phyloP scores from a whole-genome alignment of 1,140 invertebrate genomes.

The Sinonovacula constricta region DNA sequence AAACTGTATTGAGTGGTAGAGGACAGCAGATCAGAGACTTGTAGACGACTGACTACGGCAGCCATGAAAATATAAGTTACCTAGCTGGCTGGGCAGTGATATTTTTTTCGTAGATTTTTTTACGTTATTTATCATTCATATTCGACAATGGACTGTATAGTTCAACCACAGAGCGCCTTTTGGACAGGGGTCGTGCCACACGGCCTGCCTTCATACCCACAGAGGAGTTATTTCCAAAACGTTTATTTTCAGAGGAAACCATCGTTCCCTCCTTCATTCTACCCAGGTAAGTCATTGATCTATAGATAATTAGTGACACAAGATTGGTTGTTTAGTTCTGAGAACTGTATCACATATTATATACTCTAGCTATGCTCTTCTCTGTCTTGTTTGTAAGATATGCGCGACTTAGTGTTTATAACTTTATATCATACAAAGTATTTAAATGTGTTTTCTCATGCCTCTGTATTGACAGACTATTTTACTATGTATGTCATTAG shows the following conservation, averaged over 20 bases:
- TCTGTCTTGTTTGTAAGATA: too few species aligned
- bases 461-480: too few species aligned
- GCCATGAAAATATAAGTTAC: conserved; percentile 43
- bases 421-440: too few species aligned
- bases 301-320: too few species aligned
- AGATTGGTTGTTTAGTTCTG: too few species aligned
- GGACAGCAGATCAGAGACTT: conserved; percentile 17
- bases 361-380: too few species aligned
- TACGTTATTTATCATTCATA: neutral
- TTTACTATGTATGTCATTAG: too few species aligned
- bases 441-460: too few species aligned
- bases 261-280: conserved; percentile 33
- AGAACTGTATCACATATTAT: too few species aligned
- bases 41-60: too few species aligned
- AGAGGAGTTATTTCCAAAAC: conserved; percentile 45
- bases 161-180: conserved; percentile 35
- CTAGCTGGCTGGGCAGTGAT: conserved; percentile 52
- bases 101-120: conserved; percentile 31
- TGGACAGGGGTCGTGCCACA: conserved; percentile 48
- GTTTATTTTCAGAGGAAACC: conserved; percentile 40
- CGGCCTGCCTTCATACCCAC: conserved; percentile 39
- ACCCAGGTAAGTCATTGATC: conserved; percentile 40
- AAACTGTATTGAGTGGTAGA: conserved; percentile 45
- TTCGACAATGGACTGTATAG: conserved; percentile 54
- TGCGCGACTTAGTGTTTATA: too few species aligned